Base-by-base conservation (phyloP, 2,797 vertebrate species). In the Apogon talboti region DNA sequence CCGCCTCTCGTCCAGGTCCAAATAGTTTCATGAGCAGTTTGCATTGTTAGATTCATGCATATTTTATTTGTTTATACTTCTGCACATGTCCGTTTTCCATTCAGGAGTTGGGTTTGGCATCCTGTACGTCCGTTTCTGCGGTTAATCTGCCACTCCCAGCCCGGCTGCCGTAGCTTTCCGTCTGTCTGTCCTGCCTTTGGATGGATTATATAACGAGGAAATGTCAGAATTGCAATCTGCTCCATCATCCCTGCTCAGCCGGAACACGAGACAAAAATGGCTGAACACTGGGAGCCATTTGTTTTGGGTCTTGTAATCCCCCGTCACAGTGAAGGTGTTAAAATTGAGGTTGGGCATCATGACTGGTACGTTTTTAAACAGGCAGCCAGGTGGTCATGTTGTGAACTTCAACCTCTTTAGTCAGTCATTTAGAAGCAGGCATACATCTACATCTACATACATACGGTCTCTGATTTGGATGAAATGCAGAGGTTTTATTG, bases 171-270 rank as follows among this genome's bases (percentile, higher is more conserved):
- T 16, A 55, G 49, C 65, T 50, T 53, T 44, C 65, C 16, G 21
- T 62, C 75, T 37, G 19, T 24, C 60, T 49, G 45, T 59, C 70
- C 50, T 61, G 21, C 52, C 16, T 69, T 57, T 51, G 18, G 40
- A 77, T 51, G 18, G 40, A 77, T 90, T 88, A 88, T 63, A 65
- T 85, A 90, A 90, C 1, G 0, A 68, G 69, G 46, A 83, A 79
- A 74, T 81, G 73, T 81, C 59, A 60, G 54, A 74, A 63, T 55
- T 50, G 57, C 78, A 84, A 71, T 81, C 81, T 81, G 81, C 67
- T 53, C 65, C 46, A 48, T 84, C 78, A 78, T 86, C 68, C 50
- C 49, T 14, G 42, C 56, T 81, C 65, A 68, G 54, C 33, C 21
- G 56, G 43, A 43, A 58, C 19, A 30, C 12, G 19, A 74, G 24